Percentiles rank a stretch among this genome's conserved stretches.
Evolutionary conservation across 1,140 invertebrate species (phyloP).

Genomic region (Medauroidea extradentata): DNA sequence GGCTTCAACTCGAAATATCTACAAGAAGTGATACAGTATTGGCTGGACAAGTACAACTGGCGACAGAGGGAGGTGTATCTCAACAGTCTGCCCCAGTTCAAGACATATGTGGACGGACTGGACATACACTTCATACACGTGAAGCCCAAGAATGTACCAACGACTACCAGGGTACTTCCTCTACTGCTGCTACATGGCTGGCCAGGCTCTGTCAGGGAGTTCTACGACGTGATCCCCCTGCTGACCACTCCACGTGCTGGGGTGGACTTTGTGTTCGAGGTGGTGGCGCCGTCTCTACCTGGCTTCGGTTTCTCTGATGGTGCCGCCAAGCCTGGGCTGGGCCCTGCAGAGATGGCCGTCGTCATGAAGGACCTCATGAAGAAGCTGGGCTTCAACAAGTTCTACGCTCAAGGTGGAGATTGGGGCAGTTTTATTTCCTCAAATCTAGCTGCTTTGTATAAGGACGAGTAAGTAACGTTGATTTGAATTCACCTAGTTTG

Average conservation of each 20-base stretch:
- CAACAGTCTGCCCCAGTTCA: conserved; percentile 70
- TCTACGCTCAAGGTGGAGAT: conserved; percentile 82
- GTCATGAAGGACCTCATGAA: conserved; percentile 81
- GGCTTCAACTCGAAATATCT: conserved; percentile 70
- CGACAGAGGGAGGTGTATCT: conserved; percentile 57
- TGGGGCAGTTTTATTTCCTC: conserved; percentile 50
- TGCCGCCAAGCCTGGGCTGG: conserved; percentile 53
- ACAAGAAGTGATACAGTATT: conserved; percentile 62
- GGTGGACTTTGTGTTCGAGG: conserved; percentile 46
- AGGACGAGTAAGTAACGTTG: conserved; percentile 53
- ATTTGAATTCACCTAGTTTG: too few relatives aligned
- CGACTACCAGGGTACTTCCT: conserved; percentile 51
- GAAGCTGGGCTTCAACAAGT: conserved; percentile 68
- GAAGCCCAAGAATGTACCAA: conserved; percentile 47
- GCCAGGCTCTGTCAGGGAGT: conserved; percentile 85
- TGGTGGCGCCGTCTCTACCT: conserved; percentile 52
- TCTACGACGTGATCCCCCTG: conserved; percentile 69
- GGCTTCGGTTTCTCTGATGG: conserved; percentile 55
- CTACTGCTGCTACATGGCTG: conserved; percentile 81
- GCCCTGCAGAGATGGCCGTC: conserved; percentile 57
- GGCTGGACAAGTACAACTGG: conserved; percentile 74
- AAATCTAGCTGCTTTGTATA: conserved; percentile 60
- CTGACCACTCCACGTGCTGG: conserved; percentile 20
- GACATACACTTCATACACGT: conserved; percentile 68
- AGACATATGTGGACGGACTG: conserved; percentile 59